Base-by-base conservation (phyloP, 2,888 invertebrate genomes). In the Pinctada fucata region DNA sequence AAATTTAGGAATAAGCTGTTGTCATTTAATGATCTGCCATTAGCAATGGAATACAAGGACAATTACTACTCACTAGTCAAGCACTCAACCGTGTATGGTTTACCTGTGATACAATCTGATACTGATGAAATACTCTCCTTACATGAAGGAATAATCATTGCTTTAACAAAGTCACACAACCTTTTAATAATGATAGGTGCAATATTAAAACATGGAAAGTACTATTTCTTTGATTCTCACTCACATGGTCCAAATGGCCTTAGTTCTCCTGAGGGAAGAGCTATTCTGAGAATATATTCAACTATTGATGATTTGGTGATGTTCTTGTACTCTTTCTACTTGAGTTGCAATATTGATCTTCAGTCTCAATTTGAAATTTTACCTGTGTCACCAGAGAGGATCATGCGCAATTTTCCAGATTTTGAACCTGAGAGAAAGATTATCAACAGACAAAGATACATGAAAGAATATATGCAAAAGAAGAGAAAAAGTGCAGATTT, bases 191-290 rank as follows among this genome's bases (percentile, higher is more conserved):
- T 79, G 76, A 79, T 75, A 69, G 76, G 79, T 3, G 10, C 76
- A 52, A 51, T 79, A 64, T 49, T 49, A 51, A 64, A 68, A 47
- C 52, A 79, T 64, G 65, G 73, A 48, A 45, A 69, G 6, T 72
- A 68, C 67, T 76, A 65, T n/a, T 79, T 79, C n/a, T 79, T 81
- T 76, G 76, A 76, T 51, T 79, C 81, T 1, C 79, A 79, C 67
- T 79, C 79, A 31, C 76, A 76, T 79, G 76, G 74, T 3, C 6
- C 10, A 52, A 48, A 78, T 76, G 74, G 79, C 10, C 64, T 79
- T 47, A 72, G 72, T 48, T 0, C 5, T 4, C 68, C 52, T 47
- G 76, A 79, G 65, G 78, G 81, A 31, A 79, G 67, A 68, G 76
- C 77, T 70, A 52, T 77, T 3, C 48, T 82, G 31, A 66, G 48